Evolutionary conservation across 2,113 vertebrate genomes (phyloP).

Genomic region (Talpa occidentalis): DNA sequence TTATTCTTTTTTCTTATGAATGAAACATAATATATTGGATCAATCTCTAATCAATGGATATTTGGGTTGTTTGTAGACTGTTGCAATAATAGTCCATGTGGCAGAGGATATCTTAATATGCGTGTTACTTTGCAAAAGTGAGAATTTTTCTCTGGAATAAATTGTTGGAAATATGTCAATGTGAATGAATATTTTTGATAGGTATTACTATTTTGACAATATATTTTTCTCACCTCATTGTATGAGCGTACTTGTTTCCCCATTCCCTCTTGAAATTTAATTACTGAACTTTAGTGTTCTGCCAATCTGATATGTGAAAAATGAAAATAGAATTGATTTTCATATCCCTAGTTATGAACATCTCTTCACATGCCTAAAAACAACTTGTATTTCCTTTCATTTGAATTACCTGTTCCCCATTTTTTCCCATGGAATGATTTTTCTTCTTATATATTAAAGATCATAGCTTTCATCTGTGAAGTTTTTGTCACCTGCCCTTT

Average conservation of each 20-base stretch:
- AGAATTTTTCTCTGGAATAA: constrained; percentile 30
- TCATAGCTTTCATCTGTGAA: neutral
- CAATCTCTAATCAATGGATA: neutral
- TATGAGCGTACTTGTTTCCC: neutral
- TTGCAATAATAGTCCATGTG: neutral
- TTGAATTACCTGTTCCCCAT: neutral
- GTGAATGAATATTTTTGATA: neutral
- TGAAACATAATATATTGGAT: neutral
- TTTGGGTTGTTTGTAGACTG: neutral
- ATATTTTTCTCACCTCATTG: neutral
- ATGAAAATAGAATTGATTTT: constrained; percentile 27
- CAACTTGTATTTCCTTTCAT: neutral
- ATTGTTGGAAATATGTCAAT: neutral
- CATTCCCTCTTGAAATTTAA: neutral
- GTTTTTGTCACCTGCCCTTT: neutral
- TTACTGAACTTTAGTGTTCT: neutral
- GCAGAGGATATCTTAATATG: neutral
- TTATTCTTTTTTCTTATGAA: neutral
- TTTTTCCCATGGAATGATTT: neutral
- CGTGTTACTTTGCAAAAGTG: neutral
- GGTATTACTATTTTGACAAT: neutral
- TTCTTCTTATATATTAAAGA: neutral
- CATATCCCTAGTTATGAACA: neutral
- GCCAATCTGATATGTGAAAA: neutral
- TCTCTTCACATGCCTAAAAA: neutral